phyloP scores from a whole-genome alignment of 37 sponge, comb jelly and placozoan species.

The Aplysina aerophoba region DNA sequence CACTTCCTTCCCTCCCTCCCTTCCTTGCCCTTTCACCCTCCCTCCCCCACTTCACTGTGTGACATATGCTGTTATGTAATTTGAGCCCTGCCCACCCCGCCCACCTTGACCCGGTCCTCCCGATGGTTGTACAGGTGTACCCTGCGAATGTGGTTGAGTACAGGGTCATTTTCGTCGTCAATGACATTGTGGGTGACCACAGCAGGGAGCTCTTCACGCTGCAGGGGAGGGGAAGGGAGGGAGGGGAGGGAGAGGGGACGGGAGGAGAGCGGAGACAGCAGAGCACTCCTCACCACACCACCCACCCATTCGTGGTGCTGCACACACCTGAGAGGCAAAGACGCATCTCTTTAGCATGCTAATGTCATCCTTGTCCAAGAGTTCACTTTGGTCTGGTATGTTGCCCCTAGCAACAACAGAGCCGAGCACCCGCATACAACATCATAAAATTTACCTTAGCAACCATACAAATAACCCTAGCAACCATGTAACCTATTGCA shows the following conservation, averaged over 20 bases:
- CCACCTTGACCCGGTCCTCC: constrained; percentile 93
- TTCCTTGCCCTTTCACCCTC: too few species aligned
- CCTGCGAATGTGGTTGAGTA: constrained; percentile 81
- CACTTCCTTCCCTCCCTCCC: too few species aligned
- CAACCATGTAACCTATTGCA: too few species aligned
- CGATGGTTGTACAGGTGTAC: constrained; percentile 88
- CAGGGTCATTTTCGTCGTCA: constrained; percentile 71
- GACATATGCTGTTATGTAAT: too few species aligned
- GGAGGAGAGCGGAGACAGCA: background rate
- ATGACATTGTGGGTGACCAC: constrained; percentile 94
- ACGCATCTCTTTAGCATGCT: constrained; percentile 88
- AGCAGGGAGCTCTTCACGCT: constrained; percentile 85
- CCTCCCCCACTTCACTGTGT: too few species aligned
- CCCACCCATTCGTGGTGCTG: too few species aligned
- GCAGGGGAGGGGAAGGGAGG: constrained; percentile 7
- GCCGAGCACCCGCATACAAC: too few species aligned
- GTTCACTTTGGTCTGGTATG: constrained; percentile 51
- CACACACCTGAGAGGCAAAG: constrained; percentile 78
- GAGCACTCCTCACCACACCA: too few species aligned
- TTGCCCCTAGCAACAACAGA: constrained; percentile 50
- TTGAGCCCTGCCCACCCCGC: too few species aligned
- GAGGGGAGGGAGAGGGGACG: constrained; percentile 16
- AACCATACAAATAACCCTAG: too few species aligned
- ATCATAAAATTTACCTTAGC: too few species aligned
- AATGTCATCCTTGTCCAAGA: constrained; percentile 82